phyloP scores from a whole-genome alignment of 2,797 vertebrate genomes.

The Tenualosa thibaudeaui region DNA sequence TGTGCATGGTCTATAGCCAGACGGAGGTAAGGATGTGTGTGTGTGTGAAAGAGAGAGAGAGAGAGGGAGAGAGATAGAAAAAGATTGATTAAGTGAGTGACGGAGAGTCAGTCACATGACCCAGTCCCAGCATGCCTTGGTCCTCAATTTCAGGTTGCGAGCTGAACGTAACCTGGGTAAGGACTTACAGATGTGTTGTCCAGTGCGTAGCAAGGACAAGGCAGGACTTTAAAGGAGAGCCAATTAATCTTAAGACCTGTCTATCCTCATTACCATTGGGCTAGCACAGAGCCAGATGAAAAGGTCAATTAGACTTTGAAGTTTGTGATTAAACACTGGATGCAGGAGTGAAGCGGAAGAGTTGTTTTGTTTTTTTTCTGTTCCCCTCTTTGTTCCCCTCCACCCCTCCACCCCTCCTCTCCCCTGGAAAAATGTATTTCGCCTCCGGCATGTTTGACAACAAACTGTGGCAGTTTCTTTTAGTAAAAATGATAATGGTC shows the following conservation, averaged over 20 bases:
- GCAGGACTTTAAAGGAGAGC: conserved; percentile 64
- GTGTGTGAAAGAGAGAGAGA: neutral
- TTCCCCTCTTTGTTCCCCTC: neutral
- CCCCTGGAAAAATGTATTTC: neutral
- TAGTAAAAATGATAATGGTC: neutral
- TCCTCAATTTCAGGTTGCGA: conserved; percentile 41
- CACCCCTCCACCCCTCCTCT: neutral
- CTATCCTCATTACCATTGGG: conserved; percentile 65
- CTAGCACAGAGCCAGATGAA: conserved; percentile 70
- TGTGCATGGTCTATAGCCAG: too few relatives aligned
- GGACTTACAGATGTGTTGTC: conserved; percentile 23
- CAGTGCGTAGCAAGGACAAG: conserved; percentile 60
- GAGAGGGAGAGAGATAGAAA: neutral
- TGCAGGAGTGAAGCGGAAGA: neutral
- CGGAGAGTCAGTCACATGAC: conserved; percentile 13
- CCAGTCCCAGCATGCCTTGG: conserved; percentile 33
- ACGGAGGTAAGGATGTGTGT: too few relatives aligned
- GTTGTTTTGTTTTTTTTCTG: neutral
- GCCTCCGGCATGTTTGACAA: neutral
- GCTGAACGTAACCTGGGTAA: neutral
- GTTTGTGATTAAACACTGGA: conserved; percentile 67
- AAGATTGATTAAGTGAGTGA: neutral
- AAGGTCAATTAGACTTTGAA: conserved; percentile 74
- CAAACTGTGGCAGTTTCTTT: neutral
- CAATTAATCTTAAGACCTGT: conserved; percentile 71